phyloP scores from a whole-genome alignment of 2,113 vertebrate genomes.

The Oreocharis arfaki region DNA sequence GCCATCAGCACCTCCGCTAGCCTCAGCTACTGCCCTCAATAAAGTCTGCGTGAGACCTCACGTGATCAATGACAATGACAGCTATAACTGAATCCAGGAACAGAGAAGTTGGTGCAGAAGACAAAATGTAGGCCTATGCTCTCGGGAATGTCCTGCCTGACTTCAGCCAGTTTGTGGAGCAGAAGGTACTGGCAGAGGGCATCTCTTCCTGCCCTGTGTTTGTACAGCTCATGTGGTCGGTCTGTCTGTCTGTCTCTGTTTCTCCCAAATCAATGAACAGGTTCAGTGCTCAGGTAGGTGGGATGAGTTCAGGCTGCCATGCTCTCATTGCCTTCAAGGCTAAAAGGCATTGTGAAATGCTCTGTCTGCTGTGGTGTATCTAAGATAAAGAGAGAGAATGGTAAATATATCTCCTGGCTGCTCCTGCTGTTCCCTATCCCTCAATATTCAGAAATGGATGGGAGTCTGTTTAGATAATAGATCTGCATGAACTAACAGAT shows the following conservation, averaged over 20 bases:
- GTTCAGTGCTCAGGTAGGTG: background rate
- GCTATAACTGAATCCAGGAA: background rate
- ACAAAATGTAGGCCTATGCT: background rate
- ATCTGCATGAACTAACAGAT: no score
- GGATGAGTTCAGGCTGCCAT: background rate
- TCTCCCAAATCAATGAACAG: background rate
- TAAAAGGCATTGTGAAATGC: background rate
- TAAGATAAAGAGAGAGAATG: background rate
- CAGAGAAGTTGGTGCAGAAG: background rate
- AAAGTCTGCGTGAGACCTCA: background rate
- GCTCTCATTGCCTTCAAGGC: background rate
- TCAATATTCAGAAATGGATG: background rate
- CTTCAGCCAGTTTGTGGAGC: background rate
- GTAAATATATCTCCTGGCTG: background rate
- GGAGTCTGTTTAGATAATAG: background rate
- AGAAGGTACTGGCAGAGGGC: background rate
- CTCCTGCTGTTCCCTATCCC: background rate
- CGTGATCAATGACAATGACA: fast-evolving
- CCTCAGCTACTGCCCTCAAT: background rate
- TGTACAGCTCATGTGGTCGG: background rate
- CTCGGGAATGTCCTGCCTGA: background rate
- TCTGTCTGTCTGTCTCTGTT: background rate
- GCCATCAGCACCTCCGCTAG: background rate
- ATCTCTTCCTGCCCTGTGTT: background rate
- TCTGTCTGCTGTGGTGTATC: background rate